phyloP scores from a whole-genome alignment of 2,797 vertebrate species.

The Hylomyscus alleni region DNA sequence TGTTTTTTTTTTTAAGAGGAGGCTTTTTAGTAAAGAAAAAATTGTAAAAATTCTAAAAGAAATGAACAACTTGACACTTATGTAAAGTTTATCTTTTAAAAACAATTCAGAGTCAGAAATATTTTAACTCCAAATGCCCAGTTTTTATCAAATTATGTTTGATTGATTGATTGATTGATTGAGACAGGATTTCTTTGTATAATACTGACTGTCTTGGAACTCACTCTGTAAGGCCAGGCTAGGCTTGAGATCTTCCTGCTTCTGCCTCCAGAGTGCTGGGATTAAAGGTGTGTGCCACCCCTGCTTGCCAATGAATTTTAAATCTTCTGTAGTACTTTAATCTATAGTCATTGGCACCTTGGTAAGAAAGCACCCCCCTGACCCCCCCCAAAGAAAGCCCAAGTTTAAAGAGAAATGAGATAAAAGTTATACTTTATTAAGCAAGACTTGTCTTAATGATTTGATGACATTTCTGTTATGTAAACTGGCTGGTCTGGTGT shows the following conservation, averaged over 20 bases:
- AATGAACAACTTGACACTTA: slow-evolving; percentile 53
- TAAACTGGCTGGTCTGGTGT: background rate
- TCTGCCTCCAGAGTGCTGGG: background rate
- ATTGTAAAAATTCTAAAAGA: background rate
- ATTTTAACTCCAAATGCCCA: slow-evolving; percentile 12
- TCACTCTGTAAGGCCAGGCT: background rate
- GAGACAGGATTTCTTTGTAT: background rate
- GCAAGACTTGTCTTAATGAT: background rate
- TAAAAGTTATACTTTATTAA: background rate
- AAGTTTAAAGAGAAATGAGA: slow-evolving; percentile 16
- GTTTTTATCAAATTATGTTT: slow-evolving; percentile 49
- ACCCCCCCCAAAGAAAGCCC: background rate
- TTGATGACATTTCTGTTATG: background rate
- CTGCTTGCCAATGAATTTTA: background rate
- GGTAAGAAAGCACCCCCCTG: background rate
- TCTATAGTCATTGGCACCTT: slow-evolving; percentile 4
- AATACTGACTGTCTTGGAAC: background rate
- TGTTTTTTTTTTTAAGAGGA: background rate
- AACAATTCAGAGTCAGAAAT: slow-evolving; percentile 24
- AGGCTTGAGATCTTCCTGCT: background rate
- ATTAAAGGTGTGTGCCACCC: background rate
- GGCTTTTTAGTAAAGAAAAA: slow-evolving; percentile 38
- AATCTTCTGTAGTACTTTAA: slow-evolving; percentile 44
- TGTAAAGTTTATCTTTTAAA: slow-evolving; percentile 47
- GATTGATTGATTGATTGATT: background rate